Percentiles rank a stretch among this genome's conserved stretches.
Conservation (phyloP, 2,888 invertebrate genomes). For the Phortica okadai region DNA sequence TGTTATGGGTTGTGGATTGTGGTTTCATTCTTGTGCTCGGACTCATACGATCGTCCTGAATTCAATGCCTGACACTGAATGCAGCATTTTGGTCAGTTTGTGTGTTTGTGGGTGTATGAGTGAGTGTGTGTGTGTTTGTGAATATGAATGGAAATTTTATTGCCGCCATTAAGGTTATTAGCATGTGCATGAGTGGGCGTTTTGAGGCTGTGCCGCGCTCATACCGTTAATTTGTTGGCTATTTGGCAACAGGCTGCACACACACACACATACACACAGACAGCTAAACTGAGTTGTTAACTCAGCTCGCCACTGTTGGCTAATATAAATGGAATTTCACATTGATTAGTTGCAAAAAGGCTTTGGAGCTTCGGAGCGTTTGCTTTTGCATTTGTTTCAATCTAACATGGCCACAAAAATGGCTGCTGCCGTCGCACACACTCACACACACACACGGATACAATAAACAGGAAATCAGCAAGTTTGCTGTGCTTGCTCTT, state of each 20-base stretch:
- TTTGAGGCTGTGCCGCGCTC: background rate
- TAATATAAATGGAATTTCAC: constrained; percentile 18
- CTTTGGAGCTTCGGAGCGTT: background rate
- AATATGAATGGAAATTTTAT: constrained; percentile 64
- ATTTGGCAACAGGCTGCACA: constrained; percentile 27
- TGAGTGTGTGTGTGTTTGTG: constrained; percentile 13
- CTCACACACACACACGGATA: background rate
- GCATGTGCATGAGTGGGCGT: constrained; percentile 37
- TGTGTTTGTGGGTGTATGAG: background rate
- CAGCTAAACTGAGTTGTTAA: background rate
- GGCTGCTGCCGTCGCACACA: background rate
- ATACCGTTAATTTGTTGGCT: background rate
- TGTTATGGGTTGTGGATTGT: constrained; percentile 16
- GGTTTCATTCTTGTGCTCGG: constrained; percentile 7
- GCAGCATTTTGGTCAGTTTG: background rate
- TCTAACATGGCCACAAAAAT: constrained; percentile 3
- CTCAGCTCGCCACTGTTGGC: background rate
- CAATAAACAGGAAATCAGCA: constrained; percentile 21
- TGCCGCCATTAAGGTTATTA: constrained; percentile 71
- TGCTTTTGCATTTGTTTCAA: constrained; percentile 24
- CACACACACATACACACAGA: background rate
- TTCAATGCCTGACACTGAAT: background rate
- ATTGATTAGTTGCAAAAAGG: constrained; percentile 26
- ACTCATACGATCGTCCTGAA: background rate
- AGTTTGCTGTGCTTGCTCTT: constrained; percentile 22